Evolutionary conservation across 2,888 invertebrate genomes (phyloP).

Genomic region (Drosophila rellima): DNA sequence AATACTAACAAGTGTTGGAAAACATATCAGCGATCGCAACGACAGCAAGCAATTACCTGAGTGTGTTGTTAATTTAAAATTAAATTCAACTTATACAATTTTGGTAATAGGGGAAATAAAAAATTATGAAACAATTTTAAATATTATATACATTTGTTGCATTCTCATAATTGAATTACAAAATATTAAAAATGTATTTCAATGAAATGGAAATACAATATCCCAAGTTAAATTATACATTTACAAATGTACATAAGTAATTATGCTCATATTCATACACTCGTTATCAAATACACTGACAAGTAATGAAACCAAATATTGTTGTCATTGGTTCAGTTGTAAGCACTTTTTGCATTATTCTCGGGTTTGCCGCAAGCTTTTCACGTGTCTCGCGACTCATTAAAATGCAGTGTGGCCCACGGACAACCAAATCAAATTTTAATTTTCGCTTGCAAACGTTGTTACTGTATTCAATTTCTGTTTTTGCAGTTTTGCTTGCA

Average conservation of each 20-base stretch:
- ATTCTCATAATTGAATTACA: no score
- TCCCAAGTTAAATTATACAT: constrained; percentile 6
- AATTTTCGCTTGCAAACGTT: constrained; percentile 16
- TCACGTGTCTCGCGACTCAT: constrained; percentile 41
- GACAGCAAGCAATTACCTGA: no score
- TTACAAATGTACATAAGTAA: constrained; percentile 8
- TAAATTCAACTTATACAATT: no score
- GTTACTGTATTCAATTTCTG: constrained; percentile 9
- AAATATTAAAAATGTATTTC: neutral
- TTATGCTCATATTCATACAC: constrained; percentile 1
- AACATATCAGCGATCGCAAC: no score
- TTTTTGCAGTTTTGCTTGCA: constrained; percentile 23
- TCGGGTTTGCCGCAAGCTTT: constrained; percentile 54
- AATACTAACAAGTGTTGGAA: no score
- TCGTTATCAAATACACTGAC: constrained; percentile 23
- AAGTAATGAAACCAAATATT: constrained; percentile 47
- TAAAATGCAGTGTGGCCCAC: constrained; percentile 37
- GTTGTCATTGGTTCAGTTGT: constrained; percentile 28
- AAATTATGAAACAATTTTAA: no score
- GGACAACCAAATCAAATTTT: constrained; percentile 37
- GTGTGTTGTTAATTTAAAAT: no score
- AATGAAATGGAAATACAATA: neutral
- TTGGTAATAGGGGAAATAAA: no score
- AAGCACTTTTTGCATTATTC: constrained; percentile 44
- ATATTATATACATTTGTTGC: no score